Base-by-base conservation (phyloP, 2,113 vertebrate species). In the Aramus guarauna region DNA sequence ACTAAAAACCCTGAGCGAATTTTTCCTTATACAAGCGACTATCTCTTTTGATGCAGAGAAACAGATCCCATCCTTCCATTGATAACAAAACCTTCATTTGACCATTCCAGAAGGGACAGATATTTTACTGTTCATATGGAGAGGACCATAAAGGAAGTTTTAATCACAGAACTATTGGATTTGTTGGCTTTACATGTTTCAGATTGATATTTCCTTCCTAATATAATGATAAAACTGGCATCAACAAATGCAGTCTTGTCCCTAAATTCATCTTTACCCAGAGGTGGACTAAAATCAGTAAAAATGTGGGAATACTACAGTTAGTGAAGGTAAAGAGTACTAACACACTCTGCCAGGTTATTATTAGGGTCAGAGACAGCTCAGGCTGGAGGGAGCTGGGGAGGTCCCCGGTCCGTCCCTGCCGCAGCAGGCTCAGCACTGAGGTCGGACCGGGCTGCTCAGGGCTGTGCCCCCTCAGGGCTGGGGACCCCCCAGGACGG, bases 391-490 rank as follows among this genome's bases (percentile, higher is more conserved):
- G 4, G 29, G 17, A 39, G 5, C 9, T 60, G 9, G 3, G 29
- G 34, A 23, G 11, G 12, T 18, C 27, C 16, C 34, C 73, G 10
- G 20, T 26, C 21, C 5, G 2, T 20, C 7, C 10, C 11, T n/a
- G 23, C 9, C 2, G 0, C 22, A 56, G 26, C 18, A 53, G 14
- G 8, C 45, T 66, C 55, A 78, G 32, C 0, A 0, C 41, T 1
- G 3, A 21, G 22, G 12, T 56, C 52, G 20, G 37, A 34, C 1
- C 0, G 1, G 11, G 0, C 5, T 75, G 34, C 30, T 85, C 56
- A 43, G 27, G 29, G 16, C 13, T 86, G 34, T 62, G 20, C 1
- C 12, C 22, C 11, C 15, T 69, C 5, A 0, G 19, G 19, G 12
- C 26, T 94, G 50, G 45, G 66, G 84, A 47, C 2, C 2, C 19